Conservation (phyloP, 2,888 invertebrate genomes). For the Augochlorella aurata region DNA sequence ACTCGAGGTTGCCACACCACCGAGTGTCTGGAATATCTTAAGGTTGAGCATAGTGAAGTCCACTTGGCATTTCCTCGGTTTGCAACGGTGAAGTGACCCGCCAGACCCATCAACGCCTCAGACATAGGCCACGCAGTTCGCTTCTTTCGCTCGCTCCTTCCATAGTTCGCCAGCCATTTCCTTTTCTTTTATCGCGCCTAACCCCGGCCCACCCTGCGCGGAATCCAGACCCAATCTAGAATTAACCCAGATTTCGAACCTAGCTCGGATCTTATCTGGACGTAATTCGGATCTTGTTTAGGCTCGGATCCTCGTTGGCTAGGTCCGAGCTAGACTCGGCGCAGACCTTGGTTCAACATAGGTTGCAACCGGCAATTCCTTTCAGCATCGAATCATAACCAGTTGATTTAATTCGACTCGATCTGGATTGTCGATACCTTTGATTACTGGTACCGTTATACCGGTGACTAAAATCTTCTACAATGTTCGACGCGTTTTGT, state of each 20-base stretch:
- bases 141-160: constrained; percentile 27
- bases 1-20: constrained; percentile 51
- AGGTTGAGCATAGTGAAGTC: constrained; percentile 66
- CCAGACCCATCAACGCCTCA: constrained; percentile 77
- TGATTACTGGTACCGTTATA: not conserved
- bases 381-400: not conserved
- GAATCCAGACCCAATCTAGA: not conserved
- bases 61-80: constrained; percentile 72
- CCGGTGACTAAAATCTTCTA: too few relatives aligned
- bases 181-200: not conserved
- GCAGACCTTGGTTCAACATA: not conserved
- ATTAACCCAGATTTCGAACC: not conserved
- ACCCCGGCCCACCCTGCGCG: not conserved
- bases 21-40: constrained; percentile 67
- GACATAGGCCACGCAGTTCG: constrained; percentile 42
- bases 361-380: not conserved
- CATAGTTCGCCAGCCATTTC: not conserved
- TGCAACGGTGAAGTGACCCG: constrained; percentile 79
- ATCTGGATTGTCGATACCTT: not conserved
- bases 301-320: not conserved
- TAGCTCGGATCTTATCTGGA: not conserved
- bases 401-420: not conserved
- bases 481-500: too few relatives aligned
- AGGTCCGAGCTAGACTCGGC: not conserved
- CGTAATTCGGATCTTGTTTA: not conserved